Evolutionary conservation across 2,888 invertebrate genomes (phyloP), one percentile per base, ranked within the genome.

Genomic region (Cerastoderma edule): DNA sequence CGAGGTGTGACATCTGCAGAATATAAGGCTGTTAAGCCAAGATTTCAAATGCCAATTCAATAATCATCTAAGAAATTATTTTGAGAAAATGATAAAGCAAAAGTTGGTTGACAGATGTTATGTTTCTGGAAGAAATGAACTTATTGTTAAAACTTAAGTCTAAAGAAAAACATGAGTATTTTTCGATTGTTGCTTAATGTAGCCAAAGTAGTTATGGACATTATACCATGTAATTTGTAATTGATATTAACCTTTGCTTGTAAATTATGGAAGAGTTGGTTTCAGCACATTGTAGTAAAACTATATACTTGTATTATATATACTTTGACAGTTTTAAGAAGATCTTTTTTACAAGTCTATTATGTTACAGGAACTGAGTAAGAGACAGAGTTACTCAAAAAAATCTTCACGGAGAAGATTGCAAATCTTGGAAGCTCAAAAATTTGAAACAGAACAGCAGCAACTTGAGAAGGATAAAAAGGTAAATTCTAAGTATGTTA

Each of bases 341-440:
- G n/a, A 4, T 48, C n/a, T 54, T 27, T 54, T 8, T 4, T 24
- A 24, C 54, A 2, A 30, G 19, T 65, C 16, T n/a, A 22, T 50
- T 32, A 22, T 50, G 22, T 66, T 50, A 0, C 75, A 90, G 88
- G 80, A 85, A 73, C 54, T 84, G n/a, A 83, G 85, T 67, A 84
- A 85, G 60, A 87, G 83, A 76, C 76, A 84, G 24, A 87, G 84
- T 66, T 80, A 84, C 19, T 89, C 89, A 2, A 76, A 80, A 54
- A 89, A 87, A 63, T 83, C 87, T 3, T 90, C 90, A 16, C 80
- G 80, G 68, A 68, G 89, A 72, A 66, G 89, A 13, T 68, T 74
- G 64, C 88, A 90, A 71, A 69, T 90, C 67, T 63, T 86, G 64
- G 78, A 82, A 69, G 90, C 90, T 6, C 84, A 83, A 70, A 87